Evolutionary conservation across 23 tunicate genomes (phyloP), one percentile per base, ranked within the genome.

Genomic region (Trididemnum miniatum): DNA sequence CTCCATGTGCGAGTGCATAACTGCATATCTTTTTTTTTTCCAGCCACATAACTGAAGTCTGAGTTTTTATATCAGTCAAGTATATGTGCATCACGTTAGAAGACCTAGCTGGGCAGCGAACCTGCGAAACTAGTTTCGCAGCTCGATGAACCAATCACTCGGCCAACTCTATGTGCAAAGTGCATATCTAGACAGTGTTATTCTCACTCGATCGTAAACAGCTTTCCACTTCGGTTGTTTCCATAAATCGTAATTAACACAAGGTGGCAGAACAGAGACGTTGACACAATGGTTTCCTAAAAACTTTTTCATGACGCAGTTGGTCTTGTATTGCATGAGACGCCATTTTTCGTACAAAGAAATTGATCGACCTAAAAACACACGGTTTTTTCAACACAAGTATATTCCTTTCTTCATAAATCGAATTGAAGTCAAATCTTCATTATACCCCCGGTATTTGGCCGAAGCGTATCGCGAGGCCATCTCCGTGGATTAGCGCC

Each of bases 341-440:
- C 99, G 85, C 99, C 99, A 96, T 51, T 96, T 96, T 52, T 96
- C 99, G 65, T 96, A 96, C 83, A 96, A 76, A 24, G 99, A 91
- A 31, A 96, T 96, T 18, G 99, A 96, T 3, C 85, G 80, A 34
- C 99, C 99, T 73, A 67, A 67, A n/a, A n/a, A n/a, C n/a, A n/a
- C n/a, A n/a, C 12, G 12, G 57, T 49, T n/a, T n/a, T n/a, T n/a
- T n/a, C n/a, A n/a, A n/a, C n/a, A n/a, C n/a, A n/a, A n/a, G n/a
- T n/a, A n/a, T n/a, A n/a, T n/a, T n/a, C n/a, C n/a, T n/a, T n/a
- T n/a, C n/a, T n/a, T n/a, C n/a, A n/a, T n/a, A n/a, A n/a, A n/a
- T n/a, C n/a, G n/a, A n/a, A 62, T 62, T 15, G 54, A 44, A 44
- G 23, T n/a, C 15, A 20, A 20, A 12, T 62, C n/a, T 24, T 62